Conservation (phyloP, 2,888 invertebrate species). For the Caenorhabditis japonica region DNA sequence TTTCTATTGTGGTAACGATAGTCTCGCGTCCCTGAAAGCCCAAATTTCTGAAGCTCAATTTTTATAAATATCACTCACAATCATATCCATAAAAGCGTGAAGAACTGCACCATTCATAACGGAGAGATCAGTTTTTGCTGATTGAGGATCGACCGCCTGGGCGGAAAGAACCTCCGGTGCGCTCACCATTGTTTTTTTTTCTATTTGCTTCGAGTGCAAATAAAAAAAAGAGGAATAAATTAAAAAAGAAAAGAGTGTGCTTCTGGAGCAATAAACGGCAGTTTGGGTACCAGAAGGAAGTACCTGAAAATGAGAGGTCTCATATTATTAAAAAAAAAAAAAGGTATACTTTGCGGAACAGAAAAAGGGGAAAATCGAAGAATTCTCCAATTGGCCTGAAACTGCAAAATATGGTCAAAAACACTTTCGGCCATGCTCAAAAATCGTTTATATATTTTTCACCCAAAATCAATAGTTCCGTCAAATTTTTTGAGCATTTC, state of each 20-base stretch:
- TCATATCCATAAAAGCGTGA: conserved; percentile 30
- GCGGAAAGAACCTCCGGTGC: neutral
- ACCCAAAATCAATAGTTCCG: too few relatives aligned
- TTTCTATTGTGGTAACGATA: conserved; percentile 28
- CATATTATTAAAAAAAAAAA: neutral
- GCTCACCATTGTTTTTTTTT: conserved; percentile 31
- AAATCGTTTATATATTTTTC: too few relatives aligned
- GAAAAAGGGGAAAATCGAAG: neutral
- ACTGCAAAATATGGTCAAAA: too few relatives aligned
- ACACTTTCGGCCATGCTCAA: too few relatives aligned
- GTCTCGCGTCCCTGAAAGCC: conserved; percentile 41
- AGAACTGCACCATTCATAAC: conserved; percentile 13
- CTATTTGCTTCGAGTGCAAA: conserved; percentile 35
- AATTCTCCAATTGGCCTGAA: conserved; percentile 5
- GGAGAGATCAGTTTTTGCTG: conserved; percentile 5
- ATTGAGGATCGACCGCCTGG: neutral
- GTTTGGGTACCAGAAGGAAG: conserved; percentile 35
- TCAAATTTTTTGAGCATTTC: too few relatives aligned
- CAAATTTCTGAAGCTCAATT: neutral
- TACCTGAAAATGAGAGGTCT: conserved; percentile 36
- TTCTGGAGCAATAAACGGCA: conserved; percentile 11
- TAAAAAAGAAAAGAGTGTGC: conserved; percentile 5
- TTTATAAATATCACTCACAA: conserved; percentile 18
- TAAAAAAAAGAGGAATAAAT: too few relatives aligned
- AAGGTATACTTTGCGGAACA: neutral